These are phyloP conservation scores for Halyomorpha halys DNA, from an alignment of 1,140 invertebrate genomes.

Conservation along the genomic window DNA sequence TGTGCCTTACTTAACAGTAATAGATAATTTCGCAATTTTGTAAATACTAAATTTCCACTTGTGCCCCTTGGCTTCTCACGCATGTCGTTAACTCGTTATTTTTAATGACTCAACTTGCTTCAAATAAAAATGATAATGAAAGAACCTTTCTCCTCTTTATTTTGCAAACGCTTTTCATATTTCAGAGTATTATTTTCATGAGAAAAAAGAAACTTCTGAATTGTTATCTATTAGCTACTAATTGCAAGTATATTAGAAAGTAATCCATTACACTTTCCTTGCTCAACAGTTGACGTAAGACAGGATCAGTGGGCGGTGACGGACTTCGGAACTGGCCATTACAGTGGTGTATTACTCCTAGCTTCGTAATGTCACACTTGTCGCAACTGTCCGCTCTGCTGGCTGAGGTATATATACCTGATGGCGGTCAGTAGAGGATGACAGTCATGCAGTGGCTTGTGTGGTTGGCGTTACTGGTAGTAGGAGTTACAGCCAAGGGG, in stretches of 20 bases:
- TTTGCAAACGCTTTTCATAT: no score
- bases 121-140: no score
- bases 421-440: background rate
- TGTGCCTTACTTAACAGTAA: no score
- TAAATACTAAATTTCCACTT: no score
- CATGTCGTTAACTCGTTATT: no score
- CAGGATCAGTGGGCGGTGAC: conserved; percentile 9
- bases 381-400: conserved; percentile 10
- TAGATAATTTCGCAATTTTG: no score
- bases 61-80: no score
- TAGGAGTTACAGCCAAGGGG: background rate
- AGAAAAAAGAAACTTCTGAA: no score
- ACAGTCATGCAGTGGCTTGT: conserved; percentile 11
- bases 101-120: no score
- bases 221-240: no score
- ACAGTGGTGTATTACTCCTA: conserved; percentile 6
- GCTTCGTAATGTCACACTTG: background rate
- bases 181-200: no score
- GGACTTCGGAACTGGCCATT: background rate
- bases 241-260: background rate
- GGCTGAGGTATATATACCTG: conserved; percentile 5
- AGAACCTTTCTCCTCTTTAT: no score
- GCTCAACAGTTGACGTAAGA: conserved; percentile 4
- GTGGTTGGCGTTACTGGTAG: conserved; percentile 12
- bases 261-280: conserved; percentile 16